Evolutionary conservation across 2,888 invertebrate genomes (phyloP).

Genomic region (Hirtodrosophila histrioides): DNA sequence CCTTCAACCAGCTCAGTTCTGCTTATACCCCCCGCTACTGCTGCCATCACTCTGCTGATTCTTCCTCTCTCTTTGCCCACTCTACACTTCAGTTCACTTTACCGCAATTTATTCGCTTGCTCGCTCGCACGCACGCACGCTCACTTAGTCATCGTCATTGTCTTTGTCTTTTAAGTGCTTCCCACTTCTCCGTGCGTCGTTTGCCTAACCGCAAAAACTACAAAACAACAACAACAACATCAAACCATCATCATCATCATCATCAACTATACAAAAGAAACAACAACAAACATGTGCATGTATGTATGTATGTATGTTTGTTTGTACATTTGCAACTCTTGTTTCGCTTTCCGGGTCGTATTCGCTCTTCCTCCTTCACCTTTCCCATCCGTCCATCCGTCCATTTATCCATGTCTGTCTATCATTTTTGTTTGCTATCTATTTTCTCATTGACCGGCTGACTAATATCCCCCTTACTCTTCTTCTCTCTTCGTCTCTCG

Average conservation of each 20-base stretch:
- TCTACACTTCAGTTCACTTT: constrained; percentile 7
- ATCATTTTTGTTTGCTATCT: too few species aligned
- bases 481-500: too few species aligned
- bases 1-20: neutral
- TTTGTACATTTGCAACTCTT: constrained; percentile 36
- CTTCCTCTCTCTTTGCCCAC: neutral
- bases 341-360: constrained; percentile 60
- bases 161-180: constrained; percentile 55
- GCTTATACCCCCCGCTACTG: neutral
- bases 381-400: neutral
- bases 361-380: neutral
- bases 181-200: constrained; percentile 33
- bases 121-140: neutral
- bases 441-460: too few species aligned
- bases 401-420: neutral
- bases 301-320: too few species aligned
- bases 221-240: constrained; percentile 19
- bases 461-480: too few species aligned
- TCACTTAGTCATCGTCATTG: constrained; percentile 42
- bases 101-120: neutral
- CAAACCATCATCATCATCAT: constrained; percentile 8
- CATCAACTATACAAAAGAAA: constrained; percentile 1
- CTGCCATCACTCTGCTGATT: constrained; percentile 10
- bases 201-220: constrained; percentile 60
- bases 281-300: too few species aligned